Base-by-base conservation (phyloP, 1,140 invertebrate genomes). In the Drosophila nannoptera region DNA sequence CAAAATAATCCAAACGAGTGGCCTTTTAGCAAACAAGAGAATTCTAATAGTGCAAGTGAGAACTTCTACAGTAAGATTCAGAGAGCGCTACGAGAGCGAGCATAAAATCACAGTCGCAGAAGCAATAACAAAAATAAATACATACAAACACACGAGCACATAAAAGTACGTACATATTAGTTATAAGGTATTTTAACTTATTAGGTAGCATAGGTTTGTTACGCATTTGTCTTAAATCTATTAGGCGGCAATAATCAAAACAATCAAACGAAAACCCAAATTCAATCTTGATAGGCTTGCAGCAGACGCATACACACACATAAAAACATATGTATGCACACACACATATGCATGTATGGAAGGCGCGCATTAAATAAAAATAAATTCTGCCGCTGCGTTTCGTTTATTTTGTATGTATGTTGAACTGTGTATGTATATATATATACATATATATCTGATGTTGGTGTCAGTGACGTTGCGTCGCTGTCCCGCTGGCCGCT, bases 121-220 rank as follows among this genome's bases (percentile, higher is more conserved):
- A 77, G 80, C 80, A 83, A 83, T 73, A 83, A 83, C 81, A 86
- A 84, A 83, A 78, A 84, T 67, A 83, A 71, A 63, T 62, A 63
- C 52, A 68, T 58, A 73, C 53, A 68, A 72, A 78, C 55, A 67
- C 54, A 80, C 66, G 22, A 22, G 22, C 22, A 80, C 69, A 70
- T 62, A 72, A 71, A 71, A 56, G 68, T 60, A 74, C 58, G 56
- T 78, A 59, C 54, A 58, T 49, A 53, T 38, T 66, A 43, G 40
- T 53, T 70, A 14, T 53, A 62, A 46, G 45, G 43, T 7, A 65
- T 38, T 66, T 59, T 45, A 66, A 40, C 33, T 58, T 58, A 52
- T 58, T 38, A 48, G 50, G 43, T 14, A 9, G 31, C 52, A 56
- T 58, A 58, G 46, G 46, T 70, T 66, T 58, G 53, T 58, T 58